Percentiles rank a stretch among this genome's conserved stretches.
phyloP scores from a whole-genome alignment of 2,888 invertebrate species.

The Clepsis dumicolana region DNA sequence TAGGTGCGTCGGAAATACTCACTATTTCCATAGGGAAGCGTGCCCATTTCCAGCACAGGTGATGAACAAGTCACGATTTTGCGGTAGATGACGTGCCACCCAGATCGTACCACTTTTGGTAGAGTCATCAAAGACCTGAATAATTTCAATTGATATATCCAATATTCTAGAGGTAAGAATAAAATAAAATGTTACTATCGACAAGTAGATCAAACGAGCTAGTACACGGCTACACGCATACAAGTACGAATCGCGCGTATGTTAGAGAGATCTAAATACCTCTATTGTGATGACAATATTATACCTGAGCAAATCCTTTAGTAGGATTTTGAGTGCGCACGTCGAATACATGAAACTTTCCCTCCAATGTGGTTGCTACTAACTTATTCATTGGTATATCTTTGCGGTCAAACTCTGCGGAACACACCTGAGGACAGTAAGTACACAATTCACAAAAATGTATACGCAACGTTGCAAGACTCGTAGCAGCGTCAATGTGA shows the following conservation, averaged over 20 bases:
- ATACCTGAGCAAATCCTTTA: conserved; percentile 92
- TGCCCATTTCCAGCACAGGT: conserved; percentile 96
- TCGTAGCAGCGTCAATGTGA: too few relatives aligned
- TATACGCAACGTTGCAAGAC: too few relatives aligned
- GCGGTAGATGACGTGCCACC: conserved; percentile 95
- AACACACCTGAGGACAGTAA: conserved; percentile 87
- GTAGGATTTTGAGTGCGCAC: conserved; percentile 94
- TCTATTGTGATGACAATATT: neutral
- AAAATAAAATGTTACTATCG: too few relatives aligned
- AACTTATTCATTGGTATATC: conserved; percentile 98
- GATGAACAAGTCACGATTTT: conserved; percentile 96
- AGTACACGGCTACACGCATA: too few relatives aligned
- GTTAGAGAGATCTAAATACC: too few relatives aligned
- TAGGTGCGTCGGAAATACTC: conserved; percentile 65
- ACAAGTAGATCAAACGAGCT: too few relatives aligned
- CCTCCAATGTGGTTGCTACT: conserved; percentile 95
- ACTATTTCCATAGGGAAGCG: conserved; percentile 98
- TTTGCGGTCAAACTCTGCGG: conserved; percentile 95
- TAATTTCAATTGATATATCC: too few relatives aligned
- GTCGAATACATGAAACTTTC: conserved; percentile 95
- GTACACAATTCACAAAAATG: neutral
- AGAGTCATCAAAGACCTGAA: conserved; percentile 73
- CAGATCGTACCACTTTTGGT: conserved; percentile 93
- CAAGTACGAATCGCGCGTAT: too few relatives aligned
- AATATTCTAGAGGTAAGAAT: too few relatives aligned